A percentile compares a stretch with the other conserved stretches of the same genome.
These are phyloP conservation scores for Sweltsa coloradensis DNA, from an alignment of 1,140 invertebrate species.

Conservation along the genomic window DNA sequence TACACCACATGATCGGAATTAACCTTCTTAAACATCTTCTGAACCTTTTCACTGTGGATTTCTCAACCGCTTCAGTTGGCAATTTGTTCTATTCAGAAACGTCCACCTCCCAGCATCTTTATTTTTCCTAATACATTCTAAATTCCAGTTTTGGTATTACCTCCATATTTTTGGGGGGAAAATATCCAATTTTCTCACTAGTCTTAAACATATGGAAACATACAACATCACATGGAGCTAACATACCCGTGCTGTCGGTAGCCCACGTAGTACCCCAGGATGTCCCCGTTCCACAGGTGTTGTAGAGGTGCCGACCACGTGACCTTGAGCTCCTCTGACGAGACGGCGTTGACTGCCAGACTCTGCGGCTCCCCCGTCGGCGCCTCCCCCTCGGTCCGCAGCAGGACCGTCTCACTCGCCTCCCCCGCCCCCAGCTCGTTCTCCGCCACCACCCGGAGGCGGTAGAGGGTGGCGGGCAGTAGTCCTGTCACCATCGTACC, in stretches of 20 bases:
- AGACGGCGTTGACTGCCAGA: constrained; percentile 33
- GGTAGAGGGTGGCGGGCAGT: constrained; percentile 36
- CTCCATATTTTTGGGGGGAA: no score
- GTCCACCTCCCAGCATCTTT: no score
- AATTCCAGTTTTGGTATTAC: no score
- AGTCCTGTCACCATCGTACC: constrained; percentile 28
- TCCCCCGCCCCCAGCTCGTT: constrained; percentile 36
- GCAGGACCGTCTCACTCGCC: constrained; percentile 26
- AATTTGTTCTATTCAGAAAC: no score
- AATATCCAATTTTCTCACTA: no score
- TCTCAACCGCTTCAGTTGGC: no score
- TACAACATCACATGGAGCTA: no score
- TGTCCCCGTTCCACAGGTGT: constrained; percentile 35
- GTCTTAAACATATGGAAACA: no score
- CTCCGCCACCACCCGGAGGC: constrained; percentile 35
- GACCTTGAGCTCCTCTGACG: constrained; percentile 26
- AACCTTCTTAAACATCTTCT: no score
- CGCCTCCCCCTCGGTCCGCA: constrained; percentile 37
- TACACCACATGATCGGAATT: no score
- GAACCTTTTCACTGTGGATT: no score
- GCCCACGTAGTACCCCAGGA: constrained; percentile 43
- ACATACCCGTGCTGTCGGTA: constrained; percentile 27
- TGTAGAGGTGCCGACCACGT: constrained; percentile 29
- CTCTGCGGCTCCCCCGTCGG: constrained; percentile 38
- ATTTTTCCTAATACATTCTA: no score